Evolutionary conservation across 2,113 vertebrate genomes (phyloP), one percentile per base, ranked within the genome.

Genomic region (pig (Sus scrofa)): DNA sequence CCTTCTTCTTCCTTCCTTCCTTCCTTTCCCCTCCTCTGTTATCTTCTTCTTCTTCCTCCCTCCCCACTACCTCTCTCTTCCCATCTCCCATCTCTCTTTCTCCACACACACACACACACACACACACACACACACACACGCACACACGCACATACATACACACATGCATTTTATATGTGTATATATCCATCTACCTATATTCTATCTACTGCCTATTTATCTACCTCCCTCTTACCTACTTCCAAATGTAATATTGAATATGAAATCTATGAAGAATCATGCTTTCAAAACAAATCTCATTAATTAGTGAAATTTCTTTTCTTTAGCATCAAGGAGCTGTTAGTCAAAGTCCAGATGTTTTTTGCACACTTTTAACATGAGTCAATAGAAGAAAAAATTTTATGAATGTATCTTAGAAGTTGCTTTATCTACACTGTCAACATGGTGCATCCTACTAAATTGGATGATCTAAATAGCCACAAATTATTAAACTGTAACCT

Each of bases 381-480:
- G 15, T 81, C 67, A 91, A 8, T 62, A 81, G 37, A 37, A 68
- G 44, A 86, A 85, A 83, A 14, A 44, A 50, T 56, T 86, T 62
- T 7, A 30, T 18, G n/a, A 86, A 8, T 88, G 19, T 93, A 81
- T 65, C 78, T 97, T 94, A 73, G 63, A 85, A 96, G 15, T 39
- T 91, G 89, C 91, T 90, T 91, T 86, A 82, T 77, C 68, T 86
- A 56, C 11, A 89, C 9, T 86, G 90, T 94, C 90, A 52, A 81
- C 13, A 26, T 50, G 12, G 7, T 54, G 3, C 30, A 73, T 63
- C 32, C 19, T 74, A 32, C 54, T 96, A 97, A 93, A 60, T 13
- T 89, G 27, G 26, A 58, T 32, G n/a, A 90, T 93, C 15, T 78
- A 37, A 60, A 50, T 91, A 26, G 56, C 67, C 70, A n/a, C 22